Conservation (phyloP, 2,797 vertebrate genomes). For the Basileuterus tristriatus region DNA sequence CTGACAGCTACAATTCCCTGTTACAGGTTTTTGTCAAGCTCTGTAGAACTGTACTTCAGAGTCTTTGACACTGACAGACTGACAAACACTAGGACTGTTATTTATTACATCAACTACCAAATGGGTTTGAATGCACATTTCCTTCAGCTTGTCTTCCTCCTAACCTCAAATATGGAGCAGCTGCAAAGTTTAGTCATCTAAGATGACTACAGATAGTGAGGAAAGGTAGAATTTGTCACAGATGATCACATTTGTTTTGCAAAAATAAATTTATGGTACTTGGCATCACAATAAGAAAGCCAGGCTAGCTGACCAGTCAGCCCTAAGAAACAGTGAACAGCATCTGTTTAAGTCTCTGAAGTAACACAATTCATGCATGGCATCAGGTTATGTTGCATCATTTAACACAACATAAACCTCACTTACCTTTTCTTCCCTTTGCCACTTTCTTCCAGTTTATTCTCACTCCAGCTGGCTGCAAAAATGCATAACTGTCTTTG, state of each 20-base stretch:
- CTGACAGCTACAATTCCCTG: not conserved
- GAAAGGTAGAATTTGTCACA: slow-evolving; percentile 9
- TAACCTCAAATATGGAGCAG: not conserved
- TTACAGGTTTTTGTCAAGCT: not conserved
- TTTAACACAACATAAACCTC: slow-evolving; percentile 69
- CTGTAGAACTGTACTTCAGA: not conserved
- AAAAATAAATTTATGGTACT: slow-evolving; percentile 36
- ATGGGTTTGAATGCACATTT: not conserved
- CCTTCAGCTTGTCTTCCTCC: not conserved
- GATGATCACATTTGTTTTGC: slow-evolving; percentile 40
- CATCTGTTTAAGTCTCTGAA: slow-evolving; percentile 55
- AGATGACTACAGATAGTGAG: not conserved
- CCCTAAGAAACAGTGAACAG: slow-evolving; percentile 17
- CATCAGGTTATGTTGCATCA: slow-evolving; percentile 62
- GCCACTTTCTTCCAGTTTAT: slow-evolving; percentile 17
- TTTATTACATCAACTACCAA: not conserved
- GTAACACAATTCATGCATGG: slow-evolving; percentile 56
- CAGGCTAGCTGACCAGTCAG: slow-evolving; percentile 18
- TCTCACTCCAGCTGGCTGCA: not conserved
- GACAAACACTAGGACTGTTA: not conserved
- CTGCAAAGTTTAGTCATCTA: slow-evolving; percentile 1
- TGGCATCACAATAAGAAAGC: slow-evolving; percentile 6
- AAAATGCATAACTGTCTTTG: slow-evolving; percentile 26
- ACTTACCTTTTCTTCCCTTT: slow-evolving; percentile 45
- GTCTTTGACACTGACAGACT: not conserved